Percentiles rank a stretch among this genome's conserved stretches.
Evolutionary conservation across 1,140 invertebrate species (phyloP).

Genomic region (Episyrphus balteatus): DNA sequence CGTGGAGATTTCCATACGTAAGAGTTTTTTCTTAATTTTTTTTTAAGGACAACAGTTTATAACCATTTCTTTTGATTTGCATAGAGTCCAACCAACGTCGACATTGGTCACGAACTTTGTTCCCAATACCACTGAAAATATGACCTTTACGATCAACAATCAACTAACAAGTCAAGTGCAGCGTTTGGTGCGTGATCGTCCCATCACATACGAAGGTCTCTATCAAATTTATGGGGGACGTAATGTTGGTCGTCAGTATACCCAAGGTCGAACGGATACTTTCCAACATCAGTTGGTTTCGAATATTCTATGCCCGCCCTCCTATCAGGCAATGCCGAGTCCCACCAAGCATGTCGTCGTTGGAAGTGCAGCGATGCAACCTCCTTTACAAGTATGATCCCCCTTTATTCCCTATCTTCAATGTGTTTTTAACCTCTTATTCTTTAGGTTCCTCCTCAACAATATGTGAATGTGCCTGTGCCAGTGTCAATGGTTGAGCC

Average conservation of each 20-base stretch:
- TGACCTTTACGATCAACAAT: slow-evolving; percentile 82
- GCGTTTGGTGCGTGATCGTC: slow-evolving; percentile 50
- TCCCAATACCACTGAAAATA: slow-evolving; percentile 68
- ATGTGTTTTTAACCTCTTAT: not conserved
- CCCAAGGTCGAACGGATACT: slow-evolving; percentile 54
- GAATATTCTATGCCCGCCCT: slow-evolving; percentile 77
- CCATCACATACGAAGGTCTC: slow-evolving; percentile 55
- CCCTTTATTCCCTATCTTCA: no score
- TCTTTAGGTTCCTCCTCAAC: slow-evolving; percentile 60
- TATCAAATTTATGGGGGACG: slow-evolving; percentile 81
- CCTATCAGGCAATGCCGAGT: slow-evolving; percentile 70
- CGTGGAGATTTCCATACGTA: slow-evolving; percentile 51
- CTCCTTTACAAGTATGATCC: slow-evolving; percentile 35
- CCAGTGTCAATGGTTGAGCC: slow-evolving; percentile 86
- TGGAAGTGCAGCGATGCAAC: slow-evolving; percentile 55
- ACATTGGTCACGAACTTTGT: slow-evolving; percentile 56
- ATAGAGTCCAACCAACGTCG: slow-evolving; percentile 48
- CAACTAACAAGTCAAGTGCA: slow-evolving; percentile 63
- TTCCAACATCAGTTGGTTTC: slow-evolving; percentile 83
- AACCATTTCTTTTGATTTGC: not conserved
- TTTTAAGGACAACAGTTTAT: not conserved
- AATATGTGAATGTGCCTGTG: slow-evolving; percentile 57
- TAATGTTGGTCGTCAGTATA: slow-evolving; percentile 53
- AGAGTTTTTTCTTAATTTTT: slow-evolving; percentile 21
- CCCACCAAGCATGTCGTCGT: slow-evolving; percentile 85